These are phyloP conservation scores for Dinothrombium tinctorium DNA, from an alignment of 1,140 invertebrate species.

Conservation along the genomic window DNA sequence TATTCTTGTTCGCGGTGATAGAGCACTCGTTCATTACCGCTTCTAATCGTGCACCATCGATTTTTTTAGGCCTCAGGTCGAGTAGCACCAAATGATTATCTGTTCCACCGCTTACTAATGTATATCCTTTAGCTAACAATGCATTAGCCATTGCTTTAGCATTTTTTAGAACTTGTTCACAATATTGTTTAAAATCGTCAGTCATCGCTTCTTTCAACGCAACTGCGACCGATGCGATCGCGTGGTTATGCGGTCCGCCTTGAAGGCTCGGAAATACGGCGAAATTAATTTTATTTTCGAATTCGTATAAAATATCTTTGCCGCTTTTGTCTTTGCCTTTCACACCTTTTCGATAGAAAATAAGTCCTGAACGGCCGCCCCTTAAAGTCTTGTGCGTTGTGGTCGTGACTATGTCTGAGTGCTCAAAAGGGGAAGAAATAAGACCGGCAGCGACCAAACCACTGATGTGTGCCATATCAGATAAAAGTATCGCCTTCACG, in stretches of 20 bases:
- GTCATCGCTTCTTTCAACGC: conserved; percentile 29
- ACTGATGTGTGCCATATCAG: conserved; percentile 42
- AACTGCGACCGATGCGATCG: conserved; percentile 36
- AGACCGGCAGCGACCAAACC: conserved; percentile 36
- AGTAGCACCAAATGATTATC: conserved; percentile 42
- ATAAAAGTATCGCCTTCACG: conserved; percentile 31
- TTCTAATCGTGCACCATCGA: conserved; percentile 67
- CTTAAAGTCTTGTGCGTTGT: conserved; percentile 38
- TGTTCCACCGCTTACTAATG: conserved; percentile 25
- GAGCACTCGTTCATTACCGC: conserved; percentile 62
- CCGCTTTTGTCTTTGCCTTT: conserved; percentile 25
- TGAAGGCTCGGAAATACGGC: conserved; percentile 45
- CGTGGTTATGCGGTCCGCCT: conserved; percentile 43
- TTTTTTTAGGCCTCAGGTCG: conserved; percentile 37
- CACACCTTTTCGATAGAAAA: conserved; percentile 33
- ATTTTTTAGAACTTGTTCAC: conserved; percentile 29
- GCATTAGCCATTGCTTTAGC: conserved; percentile 23
- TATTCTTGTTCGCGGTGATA: conserved; percentile 97
- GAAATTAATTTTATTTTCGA: conserved; percentile 35
- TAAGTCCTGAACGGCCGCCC: conserved; percentile 31
- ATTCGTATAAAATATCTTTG: conserved; percentile 33
- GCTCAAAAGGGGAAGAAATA: conserved; percentile 35
- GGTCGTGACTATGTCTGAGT: conserved; percentile 36
- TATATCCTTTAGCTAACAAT: conserved; percentile 22
- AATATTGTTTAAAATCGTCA: conserved; percentile 31